Evolutionary conservation across 2,888 invertebrate species (phyloP).

Genomic region (Diaprepes abbreviatus): DNA sequence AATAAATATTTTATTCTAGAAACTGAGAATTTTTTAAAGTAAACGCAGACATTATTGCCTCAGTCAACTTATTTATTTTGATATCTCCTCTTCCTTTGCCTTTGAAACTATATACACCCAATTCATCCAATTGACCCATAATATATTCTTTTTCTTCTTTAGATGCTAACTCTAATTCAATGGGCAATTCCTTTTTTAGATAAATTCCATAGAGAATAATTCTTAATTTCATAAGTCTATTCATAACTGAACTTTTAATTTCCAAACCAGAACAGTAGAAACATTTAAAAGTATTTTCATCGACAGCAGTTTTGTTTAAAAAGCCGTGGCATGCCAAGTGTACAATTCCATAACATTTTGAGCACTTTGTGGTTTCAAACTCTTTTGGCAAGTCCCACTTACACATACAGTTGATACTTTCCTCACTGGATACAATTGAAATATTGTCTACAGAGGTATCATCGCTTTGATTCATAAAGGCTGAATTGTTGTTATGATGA

Average conservation of each 20-base stretch:
- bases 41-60: neutral
- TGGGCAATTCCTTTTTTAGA: neutral
- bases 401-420: slow-evolving; percentile 12
- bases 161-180: neutral
- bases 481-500: neutral
- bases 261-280: neutral
- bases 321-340: slow-evolving; percentile 34
- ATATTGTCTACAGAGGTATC: neutral
- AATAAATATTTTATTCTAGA: neutral
- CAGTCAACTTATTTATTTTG: neutral
- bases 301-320: neutral
- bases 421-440: neutral
- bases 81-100: neutral
- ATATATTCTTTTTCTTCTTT: neutral
- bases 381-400: slow-evolving; percentile 16
- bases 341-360: slow-evolving; percentile 10
- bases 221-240: slow-evolving; percentile 18
- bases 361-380: slow-evolving; percentile 21
- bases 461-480: neutral
- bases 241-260: neutral
- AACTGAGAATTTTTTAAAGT: neutral
- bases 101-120: neutral
- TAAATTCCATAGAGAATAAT: slow-evolving; percentile 25
- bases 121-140: slow-evolving; percentile 5
- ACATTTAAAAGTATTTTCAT: neutral